These are phyloP conservation scores for Coreius guichenoti DNA, from an alignment of 2,797 vertebrate genomes.

Conservation along the genomic window DNA sequence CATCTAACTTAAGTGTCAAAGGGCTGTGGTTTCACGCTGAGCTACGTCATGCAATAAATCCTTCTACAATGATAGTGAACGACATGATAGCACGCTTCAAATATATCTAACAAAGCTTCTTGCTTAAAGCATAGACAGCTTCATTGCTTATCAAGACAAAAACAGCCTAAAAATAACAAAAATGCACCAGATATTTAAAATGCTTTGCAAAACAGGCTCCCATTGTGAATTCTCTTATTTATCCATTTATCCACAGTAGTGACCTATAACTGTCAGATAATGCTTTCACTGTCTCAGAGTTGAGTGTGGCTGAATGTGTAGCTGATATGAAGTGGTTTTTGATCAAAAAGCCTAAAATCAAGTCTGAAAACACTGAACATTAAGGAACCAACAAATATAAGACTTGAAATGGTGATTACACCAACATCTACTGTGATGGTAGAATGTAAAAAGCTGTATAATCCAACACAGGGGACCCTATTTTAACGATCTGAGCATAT, in stretches of 20 bases:
- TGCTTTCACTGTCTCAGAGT: not conserved
- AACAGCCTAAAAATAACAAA: too few species aligned
- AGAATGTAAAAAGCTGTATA: not conserved
- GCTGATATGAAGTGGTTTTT: not conserved
- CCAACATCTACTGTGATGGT: not conserved
- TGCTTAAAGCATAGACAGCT: not conserved
- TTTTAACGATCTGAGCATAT: too few species aligned
- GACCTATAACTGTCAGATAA: not conserved
- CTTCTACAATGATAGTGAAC: not conserved
- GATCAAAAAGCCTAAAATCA: not conserved
- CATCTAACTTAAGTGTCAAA: slow-evolving; percentile 34
- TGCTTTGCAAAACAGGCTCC: too few species aligned
- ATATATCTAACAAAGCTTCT: not conserved
- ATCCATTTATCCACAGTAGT: not conserved
- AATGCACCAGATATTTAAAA: not conserved
- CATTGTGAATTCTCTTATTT: not conserved
- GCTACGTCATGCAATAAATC: not conserved
- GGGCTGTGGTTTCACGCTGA: not conserved
- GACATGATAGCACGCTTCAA: not conserved
- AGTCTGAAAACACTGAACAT: slow-evolving; percentile 5
- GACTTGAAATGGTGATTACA: not conserved
- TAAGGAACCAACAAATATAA: not conserved
- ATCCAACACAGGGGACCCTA: not conserved
- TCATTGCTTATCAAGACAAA: not conserved
- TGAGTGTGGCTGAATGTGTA: not conserved